Percentiles rank a stretch among this genome's conserved stretches.
Conservation (phyloP, 2,113 vertebrate species). For the Variabilichromis moorii region DNA sequence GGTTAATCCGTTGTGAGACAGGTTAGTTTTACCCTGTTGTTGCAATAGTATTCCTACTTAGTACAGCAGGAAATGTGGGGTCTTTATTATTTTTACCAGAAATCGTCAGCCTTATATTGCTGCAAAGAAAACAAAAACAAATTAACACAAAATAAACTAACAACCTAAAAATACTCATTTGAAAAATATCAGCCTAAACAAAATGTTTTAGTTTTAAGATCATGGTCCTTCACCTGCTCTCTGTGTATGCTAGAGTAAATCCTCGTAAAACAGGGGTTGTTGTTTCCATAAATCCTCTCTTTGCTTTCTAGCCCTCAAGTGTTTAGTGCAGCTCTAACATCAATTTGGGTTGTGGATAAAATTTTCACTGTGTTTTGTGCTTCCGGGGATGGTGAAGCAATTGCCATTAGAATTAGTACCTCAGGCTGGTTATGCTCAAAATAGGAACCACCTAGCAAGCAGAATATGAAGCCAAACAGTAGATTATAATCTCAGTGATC, state of each 20-base stretch:
- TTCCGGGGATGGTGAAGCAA: background rate
- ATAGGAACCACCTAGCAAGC: slow-evolving; percentile 35
- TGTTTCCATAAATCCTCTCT: slow-evolving; percentile 2
- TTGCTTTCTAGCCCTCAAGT: slow-evolving; percentile 18
- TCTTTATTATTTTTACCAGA: background rate
- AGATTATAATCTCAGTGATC: slow-evolving; percentile 33
- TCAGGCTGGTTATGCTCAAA: slow-evolving; percentile 7
- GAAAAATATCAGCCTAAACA: background rate
- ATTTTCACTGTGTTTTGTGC: slow-evolving; percentile 12
- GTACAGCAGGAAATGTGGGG: background rate
- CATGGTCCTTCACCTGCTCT: background rate
- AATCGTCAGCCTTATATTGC: background rate
- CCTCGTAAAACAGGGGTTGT: background rate
- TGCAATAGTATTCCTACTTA: background rate
- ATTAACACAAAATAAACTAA: background rate
- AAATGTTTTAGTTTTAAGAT: background rate
- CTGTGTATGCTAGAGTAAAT: background rate
- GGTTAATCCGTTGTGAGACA: background rate
- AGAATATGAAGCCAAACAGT: background rate
- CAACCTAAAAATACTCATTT: background rate
- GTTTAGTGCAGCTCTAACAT: slow-evolving; percentile 30
- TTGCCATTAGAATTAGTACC: slow-evolving; percentile 43
- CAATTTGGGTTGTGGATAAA: slow-evolving; percentile 42
- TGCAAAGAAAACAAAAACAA: background rate
- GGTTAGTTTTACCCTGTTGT: background rate